Evolutionary conservation across 2,888 invertebrate genomes (phyloP).

Genomic region (Hyposoter didymator): DNA sequence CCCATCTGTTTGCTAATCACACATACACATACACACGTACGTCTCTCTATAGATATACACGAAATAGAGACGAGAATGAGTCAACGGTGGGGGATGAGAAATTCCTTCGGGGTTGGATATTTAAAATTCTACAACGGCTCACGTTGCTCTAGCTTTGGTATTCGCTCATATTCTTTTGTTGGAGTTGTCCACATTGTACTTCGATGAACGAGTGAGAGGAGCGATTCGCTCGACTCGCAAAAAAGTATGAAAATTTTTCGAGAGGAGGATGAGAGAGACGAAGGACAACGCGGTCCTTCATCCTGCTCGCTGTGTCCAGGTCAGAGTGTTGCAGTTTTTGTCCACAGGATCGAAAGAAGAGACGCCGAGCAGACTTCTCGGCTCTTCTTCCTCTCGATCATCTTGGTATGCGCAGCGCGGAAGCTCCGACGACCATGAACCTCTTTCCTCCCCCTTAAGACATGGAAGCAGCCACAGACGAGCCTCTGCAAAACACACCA

Average conservation of each 20-base stretch:
- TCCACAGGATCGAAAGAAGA: constrained; percentile 61
- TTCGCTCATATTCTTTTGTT: constrained; percentile 71
- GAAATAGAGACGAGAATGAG: constrained; percentile 31
- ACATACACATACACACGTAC: constrained; percentile 13
- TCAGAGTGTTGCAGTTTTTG: constrained; percentile 79
- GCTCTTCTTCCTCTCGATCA: constrained; percentile 58
- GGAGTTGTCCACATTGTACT: constrained; percentile 75
- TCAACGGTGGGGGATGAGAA: constrained; percentile 36
- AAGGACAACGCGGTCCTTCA: constrained; percentile 27
- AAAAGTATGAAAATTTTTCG: constrained; percentile 77
- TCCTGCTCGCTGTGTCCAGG: constrained; percentile 69
- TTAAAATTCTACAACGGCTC: constrained; percentile 81
- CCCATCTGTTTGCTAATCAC: constrained; percentile 40
- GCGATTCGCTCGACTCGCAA: constrained; percentile 67
- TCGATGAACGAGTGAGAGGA: constrained; percentile 60
- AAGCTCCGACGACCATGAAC: constrained; percentile 63
- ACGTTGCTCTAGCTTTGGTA: constrained; percentile 18
- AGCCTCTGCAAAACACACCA: constrained; percentile 48
- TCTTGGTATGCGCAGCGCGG: constrained; percentile 71
- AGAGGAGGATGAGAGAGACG: constrained; percentile 44
- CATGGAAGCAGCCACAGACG: constrained; percentile 30
- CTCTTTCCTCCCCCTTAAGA: constrained; percentile 50
- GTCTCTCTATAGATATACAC: constrained; percentile 36
- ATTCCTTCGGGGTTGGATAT: constrained; percentile 77
- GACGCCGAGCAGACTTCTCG: constrained; percentile 63